phyloP scores from a whole-genome alignment of 1,140 invertebrate genomes.

The Orchestia grillus region DNA sequence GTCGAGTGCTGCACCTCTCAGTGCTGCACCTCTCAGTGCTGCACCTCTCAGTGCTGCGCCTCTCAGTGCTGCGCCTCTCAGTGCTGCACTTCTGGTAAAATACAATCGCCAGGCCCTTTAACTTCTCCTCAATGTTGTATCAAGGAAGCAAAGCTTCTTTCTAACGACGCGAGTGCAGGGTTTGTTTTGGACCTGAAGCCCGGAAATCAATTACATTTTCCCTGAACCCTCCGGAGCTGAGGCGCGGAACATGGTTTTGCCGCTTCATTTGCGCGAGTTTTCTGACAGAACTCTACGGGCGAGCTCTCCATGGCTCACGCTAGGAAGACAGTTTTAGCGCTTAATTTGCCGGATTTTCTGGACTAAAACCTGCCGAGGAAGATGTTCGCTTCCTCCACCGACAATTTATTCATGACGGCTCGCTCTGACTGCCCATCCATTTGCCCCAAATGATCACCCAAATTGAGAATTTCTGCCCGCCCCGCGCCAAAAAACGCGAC shows the following conservation, averaged over 20 bases:
- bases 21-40: background rate
- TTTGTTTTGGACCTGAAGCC: background rate
- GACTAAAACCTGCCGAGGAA: background rate
- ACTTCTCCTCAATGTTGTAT: background rate
- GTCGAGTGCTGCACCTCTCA: background rate
- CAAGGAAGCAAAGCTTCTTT: background rate
- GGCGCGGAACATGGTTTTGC: background rate
- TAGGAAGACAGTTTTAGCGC: too few species aligned
- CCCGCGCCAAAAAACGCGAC: background rate
- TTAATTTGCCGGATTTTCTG: background rate
- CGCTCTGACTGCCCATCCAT: constrained; percentile 4
- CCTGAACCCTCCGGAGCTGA: background rate
- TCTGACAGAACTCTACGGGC: too few species aligned
- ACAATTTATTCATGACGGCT: background rate
- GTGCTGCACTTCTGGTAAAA: background rate
- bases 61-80: background rate
- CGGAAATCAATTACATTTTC: background rate
- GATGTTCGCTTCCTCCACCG: background rate
- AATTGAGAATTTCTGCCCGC: background rate
- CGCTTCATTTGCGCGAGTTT: too few species aligned
- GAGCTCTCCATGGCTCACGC: too few species aligned
- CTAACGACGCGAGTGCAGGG: background rate
- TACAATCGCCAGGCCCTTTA: background rate
- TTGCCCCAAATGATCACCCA: background rate
- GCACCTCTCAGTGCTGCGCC: background rate